These are phyloP conservation scores for Sebastes hubbsi DNA, from an alignment of 2,797 vertebrate genomes.

Conservation along the genomic window DNA sequence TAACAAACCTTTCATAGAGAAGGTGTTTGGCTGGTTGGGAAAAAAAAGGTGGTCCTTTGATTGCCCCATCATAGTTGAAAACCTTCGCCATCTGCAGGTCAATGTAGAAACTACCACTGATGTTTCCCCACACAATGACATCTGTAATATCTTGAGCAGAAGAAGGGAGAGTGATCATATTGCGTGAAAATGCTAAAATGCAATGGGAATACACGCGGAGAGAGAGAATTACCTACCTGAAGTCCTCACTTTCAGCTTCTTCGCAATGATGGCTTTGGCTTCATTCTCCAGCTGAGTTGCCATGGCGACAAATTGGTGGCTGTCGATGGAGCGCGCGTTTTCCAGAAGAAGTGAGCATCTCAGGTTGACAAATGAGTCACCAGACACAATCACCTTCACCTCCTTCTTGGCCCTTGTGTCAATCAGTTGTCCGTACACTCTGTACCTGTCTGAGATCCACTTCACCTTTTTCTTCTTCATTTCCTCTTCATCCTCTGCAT, in stretches of 20 bases:
- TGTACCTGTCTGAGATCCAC: slow-evolving; percentile 73
- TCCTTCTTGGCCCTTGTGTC: slow-evolving; percentile 80
- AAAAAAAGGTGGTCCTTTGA: slow-evolving; percentile 86
- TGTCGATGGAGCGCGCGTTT: slow-evolving; percentile 71
- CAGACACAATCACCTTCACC: slow-evolving; percentile 88
- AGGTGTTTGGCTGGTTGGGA: slow-evolving; percentile 77
- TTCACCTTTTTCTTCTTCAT: slow-evolving; percentile 62
- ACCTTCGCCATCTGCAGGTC: slow-evolving; percentile 89
- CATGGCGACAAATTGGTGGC: slow-evolving; percentile 80
- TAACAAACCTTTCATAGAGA: slow-evolving; percentile 85
- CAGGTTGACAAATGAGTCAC: slow-evolving; percentile 85
- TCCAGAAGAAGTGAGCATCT: slow-evolving; percentile 83
- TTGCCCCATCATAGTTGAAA: slow-evolving; percentile 82
- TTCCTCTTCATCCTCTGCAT: slow-evolving; percentile 9
- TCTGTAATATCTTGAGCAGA: slow-evolving; percentile 84
- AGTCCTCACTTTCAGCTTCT: slow-evolving; percentile 80
- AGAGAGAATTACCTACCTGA: slow-evolving; percentile 74
- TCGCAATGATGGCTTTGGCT: slow-evolving; percentile 84
- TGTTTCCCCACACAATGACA: slow-evolving; percentile 92
- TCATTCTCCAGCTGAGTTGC: slow-evolving; percentile 85
- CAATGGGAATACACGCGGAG: accelerated
- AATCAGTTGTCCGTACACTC: slow-evolving; percentile 83
- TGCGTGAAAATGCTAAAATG: neutral
- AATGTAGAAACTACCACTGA: slow-evolving; percentile 84
- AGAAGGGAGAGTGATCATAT: neutral